phyloP scores from a whole-genome alignment of 2,888 invertebrate genomes.

The Amiota communis region DNA sequence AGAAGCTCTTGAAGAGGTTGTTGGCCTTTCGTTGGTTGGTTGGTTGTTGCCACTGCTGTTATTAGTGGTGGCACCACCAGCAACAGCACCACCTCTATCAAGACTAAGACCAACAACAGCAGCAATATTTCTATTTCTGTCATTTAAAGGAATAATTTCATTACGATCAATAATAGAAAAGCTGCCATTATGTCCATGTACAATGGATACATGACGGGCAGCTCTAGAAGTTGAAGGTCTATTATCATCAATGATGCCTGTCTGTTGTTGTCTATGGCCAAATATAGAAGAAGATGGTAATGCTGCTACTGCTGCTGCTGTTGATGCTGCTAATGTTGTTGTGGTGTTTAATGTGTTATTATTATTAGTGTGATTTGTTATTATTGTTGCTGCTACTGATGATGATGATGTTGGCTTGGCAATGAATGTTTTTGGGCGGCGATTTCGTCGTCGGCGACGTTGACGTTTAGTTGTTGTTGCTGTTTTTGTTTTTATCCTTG shows the following conservation, averaged over 20 bases:
- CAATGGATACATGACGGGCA: constrained; percentile 51
- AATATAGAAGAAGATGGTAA: constrained; percentile 32
- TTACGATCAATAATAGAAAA: constrained; percentile 38
- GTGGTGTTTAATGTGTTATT: not conserved
- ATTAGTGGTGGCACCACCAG: no score
- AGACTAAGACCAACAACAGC: no score
- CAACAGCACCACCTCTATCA: no score
- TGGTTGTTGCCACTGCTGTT: no score
- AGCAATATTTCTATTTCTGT: no score
- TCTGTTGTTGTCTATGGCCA: constrained; percentile 28
- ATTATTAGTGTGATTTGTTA: not conserved
- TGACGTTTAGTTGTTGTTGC: constrained; percentile 40
- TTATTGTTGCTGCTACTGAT: constrained; percentile 37
- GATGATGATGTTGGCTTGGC: constrained; percentile 39
- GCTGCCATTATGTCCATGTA: not conserved
- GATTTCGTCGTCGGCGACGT: constrained; percentile 55
- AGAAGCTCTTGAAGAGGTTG: no score
- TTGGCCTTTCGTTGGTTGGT: no score
- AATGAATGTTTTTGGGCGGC: constrained; percentile 54
- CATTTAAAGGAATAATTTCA: no score
- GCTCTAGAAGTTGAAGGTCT: constrained; percentile 39
- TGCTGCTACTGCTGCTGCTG: constrained; percentile 30
- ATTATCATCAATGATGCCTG: constrained; percentile 58
- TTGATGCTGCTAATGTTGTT: constrained; percentile 19
- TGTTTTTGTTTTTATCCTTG: constrained; percentile 1